Base-by-base conservation (phyloP, 2,888 invertebrate species). In the Myathropa florea region DNA sequence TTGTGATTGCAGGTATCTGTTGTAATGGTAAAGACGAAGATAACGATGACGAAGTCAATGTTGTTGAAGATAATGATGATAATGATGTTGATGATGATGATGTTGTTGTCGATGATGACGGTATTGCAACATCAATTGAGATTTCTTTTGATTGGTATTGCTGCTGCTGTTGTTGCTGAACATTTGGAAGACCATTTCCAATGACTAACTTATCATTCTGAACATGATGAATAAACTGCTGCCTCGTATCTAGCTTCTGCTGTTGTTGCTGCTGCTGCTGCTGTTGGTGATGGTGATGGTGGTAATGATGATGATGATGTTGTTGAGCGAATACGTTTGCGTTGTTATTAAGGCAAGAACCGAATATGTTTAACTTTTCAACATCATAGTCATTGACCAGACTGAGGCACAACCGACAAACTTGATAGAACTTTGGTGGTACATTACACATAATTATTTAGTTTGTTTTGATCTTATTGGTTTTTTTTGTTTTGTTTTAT, bases 361-460 rank as follows among this genome's bases (percentile, higher is more conserved):
- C 90, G 87, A 91, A 93, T 84, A 93, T 92, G 89, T 91, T 91
- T 88, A 93, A 90, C 95, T 94, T 95, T 95, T 93, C 94, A 94
- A 94, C 95, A 94, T 96, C 96, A 94, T 95, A 94, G 93, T 95
- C 95, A 94, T 94, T 94, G 93, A 95, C 94, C 93, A 94, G 94
- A 94, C 96, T 96, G 95, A 97, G 96, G 95, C 97, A 97, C 95
- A 97, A 96, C 94, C 97, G 96, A 96, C 97, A 97, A 94, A 97
- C 96, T 95, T 96, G 96, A 95, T 96, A 96, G 95, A 96, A 97
- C 95, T 97, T 97, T 95, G 96, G 95, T 95, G 97, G 97, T 95
- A 97, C 96, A 95, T 95, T 95, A 95, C 96, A 96, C 97, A 97
- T 97, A 95, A 95, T 96, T 96, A 86, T 72, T 86, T 81, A 81